phyloP scores from a whole-genome alignment of 2,797 vertebrate species.

The Sebastiscus albofasciatus region DNA sequence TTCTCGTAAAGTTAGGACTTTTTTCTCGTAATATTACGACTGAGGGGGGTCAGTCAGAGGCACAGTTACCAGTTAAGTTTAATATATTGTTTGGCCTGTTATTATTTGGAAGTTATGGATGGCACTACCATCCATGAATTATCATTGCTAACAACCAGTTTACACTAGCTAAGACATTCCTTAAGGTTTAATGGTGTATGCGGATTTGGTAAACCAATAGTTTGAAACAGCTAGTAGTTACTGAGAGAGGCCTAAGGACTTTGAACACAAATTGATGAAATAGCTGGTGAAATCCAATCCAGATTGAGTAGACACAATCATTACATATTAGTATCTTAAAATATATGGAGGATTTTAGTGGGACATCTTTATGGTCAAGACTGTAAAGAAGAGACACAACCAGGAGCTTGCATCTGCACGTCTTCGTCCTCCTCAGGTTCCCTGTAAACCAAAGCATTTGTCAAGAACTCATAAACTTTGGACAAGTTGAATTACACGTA shows the following conservation, averaged over 20 bases:
- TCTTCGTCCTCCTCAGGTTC: conserved; percentile 19
- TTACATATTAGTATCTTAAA: neutral
- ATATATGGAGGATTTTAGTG: neutral
- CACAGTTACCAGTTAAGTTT: neutral
- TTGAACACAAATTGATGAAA: neutral
- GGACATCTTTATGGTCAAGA: neutral
- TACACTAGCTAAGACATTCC: neutral
- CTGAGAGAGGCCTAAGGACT: neutral
- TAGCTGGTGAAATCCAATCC: neutral
- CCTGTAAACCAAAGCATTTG: conserved; percentile 34
- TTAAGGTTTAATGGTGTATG: neutral
- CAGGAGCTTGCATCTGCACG: neutral
- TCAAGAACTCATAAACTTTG: conserved; percentile 47
- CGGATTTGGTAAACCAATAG: neutral
- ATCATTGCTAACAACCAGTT: neutral
- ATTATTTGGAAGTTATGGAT: neutral
- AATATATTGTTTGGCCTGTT: neutral
- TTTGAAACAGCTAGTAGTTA: neutral
- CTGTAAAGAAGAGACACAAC: conserved; percentile 11
- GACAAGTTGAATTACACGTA: conserved; percentile 41
- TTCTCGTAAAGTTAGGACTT: too few relatives aligned
- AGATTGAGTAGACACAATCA: neutral
- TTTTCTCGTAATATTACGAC: too few relatives aligned
- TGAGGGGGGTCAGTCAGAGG: too few relatives aligned
- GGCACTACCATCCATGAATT: neutral